A percentile compares a stretch with the other conserved stretches of the same genome.
phyloP scores from a whole-genome alignment of 2,113 vertebrate genomes.

The Amphiprion percula region DNA sequence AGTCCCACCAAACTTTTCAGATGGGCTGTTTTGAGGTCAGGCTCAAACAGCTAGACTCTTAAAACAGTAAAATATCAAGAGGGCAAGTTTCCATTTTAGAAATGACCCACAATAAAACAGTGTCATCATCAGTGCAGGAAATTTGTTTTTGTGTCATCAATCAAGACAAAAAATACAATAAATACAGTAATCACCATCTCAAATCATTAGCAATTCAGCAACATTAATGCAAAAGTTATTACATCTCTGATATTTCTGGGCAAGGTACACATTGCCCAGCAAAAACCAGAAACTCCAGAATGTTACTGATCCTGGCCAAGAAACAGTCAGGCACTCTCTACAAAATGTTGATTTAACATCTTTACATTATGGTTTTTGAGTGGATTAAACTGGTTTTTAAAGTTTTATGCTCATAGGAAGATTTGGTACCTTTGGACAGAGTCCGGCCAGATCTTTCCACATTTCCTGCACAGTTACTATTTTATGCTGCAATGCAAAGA shows the following conservation, averaged over 20 bases:
- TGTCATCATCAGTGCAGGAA: background rate
- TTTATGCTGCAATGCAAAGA: too few species aligned
- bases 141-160: background rate
- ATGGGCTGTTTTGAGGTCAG: slow-evolving; percentile 63
- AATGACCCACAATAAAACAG: background rate
- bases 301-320: background rate
- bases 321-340: background rate
- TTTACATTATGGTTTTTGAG: background rate
- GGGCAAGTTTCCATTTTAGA: background rate
- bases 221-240: background rate
- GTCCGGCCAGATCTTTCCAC: background rate
- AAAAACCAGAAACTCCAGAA: background rate
- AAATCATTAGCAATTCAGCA: background rate
- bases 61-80: slow-evolving; percentile 30
- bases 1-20: slow-evolving; percentile 43
- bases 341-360: background rate
- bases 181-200: background rate
- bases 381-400: background rate
- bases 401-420: too few species aligned
- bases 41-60: slow-evolving; percentile 42
- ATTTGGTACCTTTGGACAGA: background rate
- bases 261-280: background rate
- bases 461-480: too few species aligned
- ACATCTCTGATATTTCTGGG: background rate
- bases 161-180: background rate